Evolutionary conservation across 1,140 invertebrate species (phyloP).

Genomic region (Meloidogyne chitwoodi): DNA sequence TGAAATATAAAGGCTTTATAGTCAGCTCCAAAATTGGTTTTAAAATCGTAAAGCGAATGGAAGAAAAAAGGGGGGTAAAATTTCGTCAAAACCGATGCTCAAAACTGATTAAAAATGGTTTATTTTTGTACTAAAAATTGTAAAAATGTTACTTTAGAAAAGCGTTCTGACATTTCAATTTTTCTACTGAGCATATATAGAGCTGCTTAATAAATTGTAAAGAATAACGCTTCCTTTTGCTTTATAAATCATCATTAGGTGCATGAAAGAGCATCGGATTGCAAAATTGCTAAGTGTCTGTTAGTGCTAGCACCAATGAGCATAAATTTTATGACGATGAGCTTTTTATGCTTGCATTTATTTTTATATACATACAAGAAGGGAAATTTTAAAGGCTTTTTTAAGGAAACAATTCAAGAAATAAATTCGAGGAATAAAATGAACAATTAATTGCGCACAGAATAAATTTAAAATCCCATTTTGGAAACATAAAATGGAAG

Average conservation of each 20-base stretch:
- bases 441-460: neutral
- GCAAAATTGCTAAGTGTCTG: neutral
- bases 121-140: too few relatives aligned
- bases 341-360: neutral
- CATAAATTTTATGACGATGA: neutral
- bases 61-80: neutral
- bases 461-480: neutral
- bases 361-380: neutral
- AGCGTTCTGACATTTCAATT: too few relatives aligned
- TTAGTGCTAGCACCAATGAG: neutral
- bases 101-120: too few relatives aligned
- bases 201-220: neutral
- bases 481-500: neutral
- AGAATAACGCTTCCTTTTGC: neutral
- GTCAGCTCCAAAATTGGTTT: neutral
- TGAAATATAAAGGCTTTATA: neutral
- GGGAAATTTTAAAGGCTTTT: neutral
- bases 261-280: neutral
- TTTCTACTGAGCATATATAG: neutral
- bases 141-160: neutral
- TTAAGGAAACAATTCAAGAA: neutral
- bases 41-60: neutral
- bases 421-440: neutral
- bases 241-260: neutral
- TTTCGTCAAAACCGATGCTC: neutral